Conservation (phyloP, 2,113 vertebrate species). For the Damaliscus lunatus region DNA sequence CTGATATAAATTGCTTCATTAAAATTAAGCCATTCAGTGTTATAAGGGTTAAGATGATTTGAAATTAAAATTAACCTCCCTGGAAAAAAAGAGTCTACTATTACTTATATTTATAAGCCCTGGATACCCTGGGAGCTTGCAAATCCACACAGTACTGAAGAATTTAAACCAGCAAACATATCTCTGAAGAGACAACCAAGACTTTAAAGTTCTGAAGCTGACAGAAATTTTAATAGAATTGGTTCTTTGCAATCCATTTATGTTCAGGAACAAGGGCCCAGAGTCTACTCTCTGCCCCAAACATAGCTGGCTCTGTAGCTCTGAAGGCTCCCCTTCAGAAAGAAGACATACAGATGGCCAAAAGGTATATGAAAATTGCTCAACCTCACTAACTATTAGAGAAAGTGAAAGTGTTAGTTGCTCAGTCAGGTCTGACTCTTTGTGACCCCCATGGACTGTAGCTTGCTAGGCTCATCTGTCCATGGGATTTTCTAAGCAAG, state of each 20-base stretch:
- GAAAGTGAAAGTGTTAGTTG: neutral
- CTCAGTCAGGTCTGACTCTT: neutral
- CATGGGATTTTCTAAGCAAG: neutral
- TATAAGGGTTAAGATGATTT: slow-evolving; percentile 60
- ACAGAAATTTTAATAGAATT: neutral
- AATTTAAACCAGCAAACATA: slow-evolving; percentile 10
- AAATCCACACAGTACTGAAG: neutral
- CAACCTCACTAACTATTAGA: neutral
- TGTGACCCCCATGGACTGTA: neutral
- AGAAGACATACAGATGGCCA: neutral
- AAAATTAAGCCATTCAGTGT: slow-evolving; percentile 60
- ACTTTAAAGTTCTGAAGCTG: neutral
- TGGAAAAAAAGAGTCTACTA: neutral
- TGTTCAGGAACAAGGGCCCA: neutral
- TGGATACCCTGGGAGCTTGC: neutral
- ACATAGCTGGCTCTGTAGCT: neutral
- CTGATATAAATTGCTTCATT: slow-evolving; percentile 39
- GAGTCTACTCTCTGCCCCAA: neutral
- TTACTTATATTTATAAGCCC: slow-evolving; percentile 2
- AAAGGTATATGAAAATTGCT: neutral
- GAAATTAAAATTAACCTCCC: slow-evolving; percentile 56
- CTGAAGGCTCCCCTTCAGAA: neutral
- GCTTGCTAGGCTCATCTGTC: neutral
- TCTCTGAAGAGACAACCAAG: neutral
- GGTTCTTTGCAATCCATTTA: neutral